Evolutionary conservation across 2,888 invertebrate genomes (phyloP), one percentile per base, ranked within the genome.

Genomic region (Idaea aversata): DNA sequence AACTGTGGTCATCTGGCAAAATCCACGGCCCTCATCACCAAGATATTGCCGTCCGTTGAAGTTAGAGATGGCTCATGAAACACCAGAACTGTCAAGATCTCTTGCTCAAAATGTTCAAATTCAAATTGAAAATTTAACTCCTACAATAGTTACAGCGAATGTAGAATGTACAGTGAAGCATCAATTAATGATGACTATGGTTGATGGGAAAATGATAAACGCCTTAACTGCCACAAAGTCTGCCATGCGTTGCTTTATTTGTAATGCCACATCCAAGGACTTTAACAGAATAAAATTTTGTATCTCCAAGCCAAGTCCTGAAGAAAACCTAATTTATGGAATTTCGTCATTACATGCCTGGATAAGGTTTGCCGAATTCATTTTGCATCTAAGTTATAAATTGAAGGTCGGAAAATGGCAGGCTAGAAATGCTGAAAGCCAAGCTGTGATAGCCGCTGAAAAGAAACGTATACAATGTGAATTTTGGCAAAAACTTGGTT

Each of bases 151-250:
- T 5, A 38, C 38, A 38, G 38, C 6, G 2, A 15, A 4, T 57
- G 35, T 16, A 25, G 63, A 58, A 61, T 38, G 59, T 35, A 58
- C 35, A 57, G 61, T 66, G 15, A 66, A 66, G 38, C 63, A 66
- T 59, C 57, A 65, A 15, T 63, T 67, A 47, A 62, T 63, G 63
- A 57, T 71, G 59, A 71, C 72, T 2, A 74, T 74, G 72, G 65
- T 71, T 4, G 71, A 71, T 64, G 74, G 72, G 15, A 73, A 75
- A 65, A 66, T 71, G 47, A 63, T 67, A 35, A 75, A 73, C 63
- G 69, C 73, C 6, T 10, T 67, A 34, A 73, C 72, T n/a, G 34
- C 67, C 35, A 72, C 71, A 3, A 63, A 36, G 7, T 72, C 73
- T 59, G 63, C 71, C 25, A 65, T 65, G 65, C 63, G 69, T 25